Evolutionary conservation across 1,140 invertebrate genomes (phyloP).

Genomic region (Drosophila rufa): DNA sequence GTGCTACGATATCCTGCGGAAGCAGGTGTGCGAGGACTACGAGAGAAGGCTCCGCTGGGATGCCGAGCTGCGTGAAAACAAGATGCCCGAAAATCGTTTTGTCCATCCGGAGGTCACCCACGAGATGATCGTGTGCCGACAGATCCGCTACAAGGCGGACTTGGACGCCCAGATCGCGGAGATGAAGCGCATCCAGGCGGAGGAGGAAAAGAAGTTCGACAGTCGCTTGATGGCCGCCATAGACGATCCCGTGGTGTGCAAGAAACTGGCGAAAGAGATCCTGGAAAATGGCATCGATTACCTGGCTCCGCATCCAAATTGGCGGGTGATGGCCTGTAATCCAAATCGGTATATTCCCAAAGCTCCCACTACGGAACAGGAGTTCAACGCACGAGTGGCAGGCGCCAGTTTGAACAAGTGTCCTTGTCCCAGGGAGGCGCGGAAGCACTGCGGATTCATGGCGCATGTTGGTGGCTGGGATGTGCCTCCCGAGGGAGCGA

Average conservation of each 20-base stretch:
- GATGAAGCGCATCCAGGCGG: constrained; percentile 67
- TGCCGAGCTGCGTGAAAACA: constrained; percentile 62
- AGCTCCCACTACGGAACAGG: constrained; percentile 21
- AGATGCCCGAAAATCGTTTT: constrained; percentile 77
- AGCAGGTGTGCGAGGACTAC: constrained; percentile 71
- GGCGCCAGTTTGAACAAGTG: constrained; percentile 39
- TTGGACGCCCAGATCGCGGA: constrained; percentile 69
- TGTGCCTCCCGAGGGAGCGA: constrained; percentile 1
- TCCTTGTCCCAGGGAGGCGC: constrained; percentile 38
- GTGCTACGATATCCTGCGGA: constrained; percentile 56
- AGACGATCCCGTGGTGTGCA: constrained; percentile 64
- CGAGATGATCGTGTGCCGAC: constrained; percentile 37
- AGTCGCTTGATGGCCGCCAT: constrained; percentile 52
- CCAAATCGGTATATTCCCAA: constrained; percentile 46
- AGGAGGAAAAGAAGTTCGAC: constrained; percentile 60
- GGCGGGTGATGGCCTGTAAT: constrained; percentile 67
- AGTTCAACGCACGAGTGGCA: constrained; percentile 22
- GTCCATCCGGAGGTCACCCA: constrained; percentile 62
- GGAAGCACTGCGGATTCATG: constrained; percentile 48
- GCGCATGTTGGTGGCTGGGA: constrained; percentile 5
- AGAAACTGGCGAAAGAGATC: constrained; percentile 56
- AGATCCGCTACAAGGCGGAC: constrained; percentile 44
- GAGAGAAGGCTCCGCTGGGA: constrained; percentile 59
- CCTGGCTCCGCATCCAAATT: constrained; percentile 72
- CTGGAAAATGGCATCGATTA: constrained; percentile 58